Evolutionary conservation across 2,797 vertebrate species (phyloP).

Genomic region (Pseudopleuronectes americanus): DNA sequence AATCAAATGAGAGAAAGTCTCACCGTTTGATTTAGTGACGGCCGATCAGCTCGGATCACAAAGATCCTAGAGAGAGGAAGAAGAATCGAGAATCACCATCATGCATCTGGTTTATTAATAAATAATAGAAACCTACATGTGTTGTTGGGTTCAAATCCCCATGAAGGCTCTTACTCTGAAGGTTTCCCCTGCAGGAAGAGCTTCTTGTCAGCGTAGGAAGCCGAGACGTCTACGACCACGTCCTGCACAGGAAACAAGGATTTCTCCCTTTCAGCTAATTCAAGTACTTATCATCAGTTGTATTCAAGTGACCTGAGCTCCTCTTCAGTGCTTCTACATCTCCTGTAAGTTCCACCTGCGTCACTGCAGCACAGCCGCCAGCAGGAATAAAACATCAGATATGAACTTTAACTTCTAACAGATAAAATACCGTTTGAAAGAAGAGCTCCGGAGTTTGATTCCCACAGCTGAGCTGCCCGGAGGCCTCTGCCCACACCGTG

Average conservation of each 20-base stretch:
- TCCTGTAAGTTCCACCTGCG: too few species aligned
- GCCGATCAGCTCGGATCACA: slow-evolving; percentile 3
- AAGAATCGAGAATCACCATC: not conserved
- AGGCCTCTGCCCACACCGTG: slow-evolving; percentile 64
- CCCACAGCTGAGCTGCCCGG: slow-evolving; percentile 74
- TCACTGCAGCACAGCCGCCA: too few species aligned
- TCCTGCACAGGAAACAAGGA: slow-evolving; percentile 66
- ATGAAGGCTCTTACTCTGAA: slow-evolving; percentile 71
- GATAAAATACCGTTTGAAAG: slow-evolving; percentile 79
- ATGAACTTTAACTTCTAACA: too few species aligned
- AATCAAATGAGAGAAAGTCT: not conserved
- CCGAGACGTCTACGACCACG: slow-evolving; percentile 69
- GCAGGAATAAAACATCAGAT: too few species aligned
- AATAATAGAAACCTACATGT: not conserved
- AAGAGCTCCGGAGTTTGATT: slow-evolving; percentile 52
- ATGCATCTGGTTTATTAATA: not conserved
- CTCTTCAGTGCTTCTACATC: too few species aligned
- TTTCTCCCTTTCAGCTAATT: too few species aligned
- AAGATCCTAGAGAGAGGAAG: slow-evolving; percentile 45
- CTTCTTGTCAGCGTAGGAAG: slow-evolving; percentile 85
- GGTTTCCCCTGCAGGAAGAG: slow-evolving; percentile 73
- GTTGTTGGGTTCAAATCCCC: too few species aligned
- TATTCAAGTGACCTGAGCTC: too few species aligned
- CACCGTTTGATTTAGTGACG: slow-evolving; percentile 35
- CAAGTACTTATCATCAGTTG: too few species aligned